These are phyloP conservation scores for Caenorhabditis afra DNA, from an alignment of 2,888 invertebrate species.

Conservation along the genomic window DNA sequence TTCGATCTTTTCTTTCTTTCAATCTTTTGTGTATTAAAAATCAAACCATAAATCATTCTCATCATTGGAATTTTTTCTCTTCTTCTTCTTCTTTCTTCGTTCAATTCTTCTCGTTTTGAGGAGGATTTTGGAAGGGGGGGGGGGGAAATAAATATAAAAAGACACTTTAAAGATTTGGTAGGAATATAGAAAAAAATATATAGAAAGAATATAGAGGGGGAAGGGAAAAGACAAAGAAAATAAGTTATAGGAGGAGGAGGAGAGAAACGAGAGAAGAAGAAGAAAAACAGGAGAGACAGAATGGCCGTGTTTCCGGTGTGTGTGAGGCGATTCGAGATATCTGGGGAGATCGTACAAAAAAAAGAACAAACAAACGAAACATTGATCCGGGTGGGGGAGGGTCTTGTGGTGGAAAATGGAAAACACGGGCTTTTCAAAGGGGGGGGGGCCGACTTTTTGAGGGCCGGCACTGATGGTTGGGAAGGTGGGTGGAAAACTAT, in stretches of 20 bases:
- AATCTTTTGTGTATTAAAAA: too few species aligned
- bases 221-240: conserved; percentile 28
- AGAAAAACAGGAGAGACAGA: conserved; percentile 1
- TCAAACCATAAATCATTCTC: conserved; percentile 44
- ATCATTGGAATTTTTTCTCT: too few species aligned
- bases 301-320: conserved; percentile 1
- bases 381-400: conserved; percentile 32
- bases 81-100: too few species aligned
- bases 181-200: conserved; percentile 6
- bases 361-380: conserved; percentile 15
- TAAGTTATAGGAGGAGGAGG: conserved; percentile 47
- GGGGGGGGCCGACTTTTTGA: conserved; percentile 9
- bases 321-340: conserved; percentile 9
- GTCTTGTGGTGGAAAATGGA: too few species aligned
- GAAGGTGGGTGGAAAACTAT: conserved; percentile 19
- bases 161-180: conserved; percentile 9
- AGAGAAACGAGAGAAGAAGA: conserved; percentile 11
- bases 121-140: conserved; percentile 11
- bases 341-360: not conserved
- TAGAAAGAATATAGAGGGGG: not conserved
- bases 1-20: too few species aligned
- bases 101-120: not conserved
- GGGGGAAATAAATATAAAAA: conserved; percentile 40
- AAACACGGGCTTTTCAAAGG: conserved; percentile 37
- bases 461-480: too few species aligned